phyloP scores from a whole-genome alignment of 2,113 vertebrate genomes.

The Pterophyllum scalare region DNA sequence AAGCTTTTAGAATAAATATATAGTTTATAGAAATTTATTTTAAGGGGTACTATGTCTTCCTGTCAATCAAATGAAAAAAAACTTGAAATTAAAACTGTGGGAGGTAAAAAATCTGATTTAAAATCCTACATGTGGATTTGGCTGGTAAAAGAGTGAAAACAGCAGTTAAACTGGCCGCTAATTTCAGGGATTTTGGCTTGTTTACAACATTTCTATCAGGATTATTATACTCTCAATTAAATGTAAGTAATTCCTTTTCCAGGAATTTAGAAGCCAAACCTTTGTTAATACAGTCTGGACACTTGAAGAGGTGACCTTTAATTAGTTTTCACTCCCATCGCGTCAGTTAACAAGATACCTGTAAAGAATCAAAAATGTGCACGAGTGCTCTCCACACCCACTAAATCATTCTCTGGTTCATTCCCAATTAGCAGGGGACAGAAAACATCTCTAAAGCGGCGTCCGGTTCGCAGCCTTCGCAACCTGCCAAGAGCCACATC shows the following conservation, averaged over 20 bases:
- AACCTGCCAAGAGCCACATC: conserved; percentile 68
- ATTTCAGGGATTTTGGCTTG: neutral
- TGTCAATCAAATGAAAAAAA: conserved; percentile 47
- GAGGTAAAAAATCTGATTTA: conserved; percentile 46
- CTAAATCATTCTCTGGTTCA: neutral
- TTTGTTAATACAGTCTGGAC: neutral
- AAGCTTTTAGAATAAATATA: conserved; percentile 60
- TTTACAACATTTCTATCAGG: neutral
- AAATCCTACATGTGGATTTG: conserved; percentile 19
- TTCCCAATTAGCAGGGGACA: conserved; percentile 18
- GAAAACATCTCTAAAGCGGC: conserved; percentile 3
- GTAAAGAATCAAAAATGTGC: neutral
- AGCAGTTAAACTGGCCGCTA: conserved; percentile 16
- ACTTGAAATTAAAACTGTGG: conserved; percentile 26
- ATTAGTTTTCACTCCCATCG: neutral
- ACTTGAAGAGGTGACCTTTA: neutral
- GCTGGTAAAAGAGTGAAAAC: conserved; percentile 35
- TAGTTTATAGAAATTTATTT: conserved; percentile 61
- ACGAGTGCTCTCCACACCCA: neutral
- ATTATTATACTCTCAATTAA: neutral
- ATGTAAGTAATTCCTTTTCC: neutral
- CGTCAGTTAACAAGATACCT: neutral
- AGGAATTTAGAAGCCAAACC: neutral
- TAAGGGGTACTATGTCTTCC: conserved; percentile 47
- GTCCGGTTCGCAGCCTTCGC: conserved; percentile 11